Base-by-base conservation (phyloP, 1,140 invertebrate genomes). In the Melipona quadrifasciata region DNA sequence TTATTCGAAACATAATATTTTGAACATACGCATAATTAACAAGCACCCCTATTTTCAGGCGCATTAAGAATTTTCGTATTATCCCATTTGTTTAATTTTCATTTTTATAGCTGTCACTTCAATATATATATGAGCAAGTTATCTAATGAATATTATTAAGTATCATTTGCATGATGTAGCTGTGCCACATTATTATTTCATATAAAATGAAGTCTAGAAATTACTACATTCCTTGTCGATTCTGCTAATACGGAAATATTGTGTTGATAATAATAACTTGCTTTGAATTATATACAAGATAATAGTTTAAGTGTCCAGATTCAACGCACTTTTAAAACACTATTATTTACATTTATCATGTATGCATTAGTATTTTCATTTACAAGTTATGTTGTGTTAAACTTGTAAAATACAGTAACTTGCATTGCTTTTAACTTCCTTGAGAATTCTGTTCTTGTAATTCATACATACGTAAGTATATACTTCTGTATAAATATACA, bases 1-100 rank as follows among this genome's bases (percentile, higher is more conserved):
- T 80, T 77, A 85, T 88, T 76, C 57, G 3, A 87, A 85, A 65
- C 76, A 73, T 84, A 53, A 88, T 88, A 88, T 85, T 84, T 91
- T 87, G 77, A 82, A 90, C 86, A 92, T 92, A 93, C 90, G 91
- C 87, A 93, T 87, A 90, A 88, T 91, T 89, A 90, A 93, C 88
- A 90, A 85, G 88, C 89, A 91, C 86, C 39, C 39, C 79, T 93
- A 93, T 92, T 68, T 93, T 91, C 90, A 93, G 68, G 79, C 73
- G 68, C 53, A 55, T 76, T 67, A 27, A 27, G 31, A 85, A 85
- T 74, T 86, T 87, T 86, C 11, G 58, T 80, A 47, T 70, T 79
- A 72, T 39, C 31, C 12, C 51, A 27, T 1, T 51, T 70, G 19
- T 31, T 73, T 73, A 65, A 67, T 67, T 73, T 77, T 78, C 55